A percentile compares a stretch with the other conserved stretches of the same genome.
These are phyloP conservation scores for Seira sanloemensis DNA, from an alignment of 2,888 invertebrate species.

Conservation along the genomic window DNA sequence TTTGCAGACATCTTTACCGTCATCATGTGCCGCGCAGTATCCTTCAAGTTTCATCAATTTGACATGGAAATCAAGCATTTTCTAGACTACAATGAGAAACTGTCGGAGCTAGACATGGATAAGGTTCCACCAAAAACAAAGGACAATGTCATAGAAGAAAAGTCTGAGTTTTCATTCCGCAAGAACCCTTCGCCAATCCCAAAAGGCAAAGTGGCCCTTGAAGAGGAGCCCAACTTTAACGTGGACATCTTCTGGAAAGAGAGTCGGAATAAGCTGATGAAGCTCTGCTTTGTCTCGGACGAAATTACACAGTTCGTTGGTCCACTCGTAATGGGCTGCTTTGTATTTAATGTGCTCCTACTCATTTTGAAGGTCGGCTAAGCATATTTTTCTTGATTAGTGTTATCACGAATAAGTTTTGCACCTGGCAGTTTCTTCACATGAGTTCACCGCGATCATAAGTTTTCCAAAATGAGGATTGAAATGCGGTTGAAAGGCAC, in stretches of 20 bases:
- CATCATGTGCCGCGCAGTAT: not conserved
- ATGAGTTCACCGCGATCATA: too few relatives aligned
- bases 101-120: not conserved
- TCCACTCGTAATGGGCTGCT: not conserved
- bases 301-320: not conserved
- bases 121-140: not conserved
- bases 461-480: too few relatives aligned
- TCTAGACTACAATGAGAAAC: not conserved
- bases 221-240: not conserved
- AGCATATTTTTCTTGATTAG: not conserved
- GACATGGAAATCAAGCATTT: not conserved
- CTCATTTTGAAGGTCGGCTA: not conserved
- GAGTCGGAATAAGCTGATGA: not conserved
- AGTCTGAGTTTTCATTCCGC: too few relatives aligned
- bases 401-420: too few relatives aligned
- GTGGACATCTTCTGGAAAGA: not conserved
- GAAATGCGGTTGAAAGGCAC: too few relatives aligned
- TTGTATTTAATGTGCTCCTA: not conserved
- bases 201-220: not conserved
- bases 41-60: not conserved
- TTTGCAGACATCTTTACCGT: slow-evolving; percentile 27
- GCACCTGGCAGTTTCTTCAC: too few relatives aligned
- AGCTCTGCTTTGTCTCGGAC: not conserved
- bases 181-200: not conserved
- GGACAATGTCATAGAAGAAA: too few relatives aligned